phyloP scores from a whole-genome alignment of 2,113 vertebrate species.

The Cyrtonyx montezumae region DNA sequence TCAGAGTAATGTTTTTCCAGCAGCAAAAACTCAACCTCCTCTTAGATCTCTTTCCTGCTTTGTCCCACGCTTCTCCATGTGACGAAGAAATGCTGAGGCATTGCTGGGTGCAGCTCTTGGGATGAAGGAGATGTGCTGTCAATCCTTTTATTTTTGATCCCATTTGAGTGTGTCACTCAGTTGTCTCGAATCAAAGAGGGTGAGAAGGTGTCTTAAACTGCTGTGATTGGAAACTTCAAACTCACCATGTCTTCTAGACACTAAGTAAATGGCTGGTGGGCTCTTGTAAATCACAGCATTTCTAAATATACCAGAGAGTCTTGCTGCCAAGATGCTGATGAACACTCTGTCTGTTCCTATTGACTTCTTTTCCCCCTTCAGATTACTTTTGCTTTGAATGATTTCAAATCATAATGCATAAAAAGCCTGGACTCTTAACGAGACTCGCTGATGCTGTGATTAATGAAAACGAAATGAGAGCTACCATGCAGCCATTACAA shows the following conservation, averaged over 20 bases:
- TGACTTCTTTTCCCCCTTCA: constrained; percentile 3
- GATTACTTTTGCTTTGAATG: constrained; percentile 21
- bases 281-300: not conserved
- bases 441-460: constrained; percentile 4
- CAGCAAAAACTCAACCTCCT: not conserved
- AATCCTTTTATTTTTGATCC: constrained; percentile 55
- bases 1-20: constrained; percentile 18
- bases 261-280: not conserved
- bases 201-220: constrained; percentile 45
- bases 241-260: not conserved
- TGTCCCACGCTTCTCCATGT: not conserved
- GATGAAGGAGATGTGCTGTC: constrained; percentile 40
- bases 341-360: not conserved
- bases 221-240: constrained; percentile 39
- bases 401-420: constrained; percentile 5
- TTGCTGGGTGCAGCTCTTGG: not conserved
- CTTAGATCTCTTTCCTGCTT: constrained; percentile 44
- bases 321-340: not conserved
- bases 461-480: not conserved
- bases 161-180: constrained; percentile 58
- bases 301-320: constrained; percentile 7
- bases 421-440: not conserved
- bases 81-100: not conserved
- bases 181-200: constrained; percentile 31
- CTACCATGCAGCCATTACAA: not conserved